Base-by-base conservation (phyloP, 2,888 invertebrate genomes). In the Eupithecia dodoneata region DNA sequence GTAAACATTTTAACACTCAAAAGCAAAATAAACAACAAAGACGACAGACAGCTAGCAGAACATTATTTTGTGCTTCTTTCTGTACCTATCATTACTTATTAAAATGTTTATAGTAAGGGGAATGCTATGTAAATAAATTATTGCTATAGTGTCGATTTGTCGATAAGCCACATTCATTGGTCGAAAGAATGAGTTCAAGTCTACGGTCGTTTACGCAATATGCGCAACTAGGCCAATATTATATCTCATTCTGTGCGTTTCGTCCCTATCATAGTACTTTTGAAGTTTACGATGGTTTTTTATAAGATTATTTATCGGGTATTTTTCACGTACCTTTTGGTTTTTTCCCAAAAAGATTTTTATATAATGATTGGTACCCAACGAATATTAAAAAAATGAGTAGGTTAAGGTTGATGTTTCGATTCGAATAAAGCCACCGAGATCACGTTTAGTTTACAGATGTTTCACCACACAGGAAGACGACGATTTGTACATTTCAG, bases 171-270 rank as follows among this genome's bases (percentile, higher is more conserved):
- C 15, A 79, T 18, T 59, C 90, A 89, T 86, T 86, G 83, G 85
- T 86, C 80, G 81, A 87, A 87, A 88, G 84, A 93, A 89, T 90
- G 89, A 92, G 93, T 93, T 93, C 93, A 94, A 93, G 93, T 94
- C 88, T 93, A 93, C 92, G 92, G 91, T 82, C 91, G 90, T 92
- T 92, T 92, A 92, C 92, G 92, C 93, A 93, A 93, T 87, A 82
- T 87, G 91, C 89, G 85, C 90, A 92, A 90, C 90, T 93, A 90
- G 93, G 92, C 86, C 92, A 91, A 88, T 89, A 91, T 88, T 90
- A 90, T 88, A 90, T 89, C 88, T 88, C 83, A 86, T 88, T 88
- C 85, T 82, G 85, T 83, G 77, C 78, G 82, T 81, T 82, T 80
- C 79, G 80, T 81, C 80, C 74, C 77, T 81, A 69, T 10, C 63